phyloP scores from a whole-genome alignment of 2,113 vertebrate species.

The Dascyllus trimaculatus region DNA sequence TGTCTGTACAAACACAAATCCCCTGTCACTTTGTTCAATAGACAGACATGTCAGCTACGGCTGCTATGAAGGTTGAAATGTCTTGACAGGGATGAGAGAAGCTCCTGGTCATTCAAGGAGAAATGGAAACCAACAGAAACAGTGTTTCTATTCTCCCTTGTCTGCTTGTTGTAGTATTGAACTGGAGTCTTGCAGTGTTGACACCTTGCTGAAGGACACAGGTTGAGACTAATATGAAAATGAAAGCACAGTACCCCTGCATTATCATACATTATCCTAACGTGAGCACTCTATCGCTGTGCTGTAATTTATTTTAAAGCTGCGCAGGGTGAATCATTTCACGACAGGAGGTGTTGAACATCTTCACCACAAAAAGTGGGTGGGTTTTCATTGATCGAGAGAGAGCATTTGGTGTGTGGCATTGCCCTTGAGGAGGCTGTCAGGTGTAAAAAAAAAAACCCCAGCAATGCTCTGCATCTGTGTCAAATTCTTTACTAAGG shows the following conservation, averaged over 20 bases:
- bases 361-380: background rate
- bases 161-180: background rate
- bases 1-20: slow-evolving; percentile 58
- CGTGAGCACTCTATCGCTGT: slow-evolving; percentile 3
- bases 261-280: slow-evolving; percentile 62
- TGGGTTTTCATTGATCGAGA: slow-evolving; percentile 8
- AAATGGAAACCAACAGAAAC: slow-evolving; percentile 8
- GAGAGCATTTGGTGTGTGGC: slow-evolving; percentile 12
- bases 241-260: slow-evolving; percentile 20
- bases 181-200: slow-evolving; percentile 16
- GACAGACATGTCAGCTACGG: slow-evolving; percentile 7
- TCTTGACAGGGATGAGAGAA: slow-evolving; percentile 4
- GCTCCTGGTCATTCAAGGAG: slow-evolving; percentile 14
- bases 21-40: slow-evolving; percentile 17
- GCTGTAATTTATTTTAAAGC: slow-evolving; percentile 9
- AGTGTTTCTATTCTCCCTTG: background rate
- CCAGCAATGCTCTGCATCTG: slow-evolving; percentile 35
- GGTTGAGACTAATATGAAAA: slow-evolving; percentile 25
- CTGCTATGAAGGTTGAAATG: slow-evolving; percentile 23
- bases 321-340: slow-evolving; percentile 16
- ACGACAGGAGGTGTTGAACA: slow-evolving; percentile 14
- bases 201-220: slow-evolving; percentile 40
- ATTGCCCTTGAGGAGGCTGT: slow-evolving; percentile 64
- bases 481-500: slow-evolving; percentile 45
- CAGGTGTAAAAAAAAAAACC: slow-evolving; percentile 34